Evolutionary conservation across 2,797 vertebrate genomes (phyloP).

Genomic region (Alcedo quadribrachys): DNA sequence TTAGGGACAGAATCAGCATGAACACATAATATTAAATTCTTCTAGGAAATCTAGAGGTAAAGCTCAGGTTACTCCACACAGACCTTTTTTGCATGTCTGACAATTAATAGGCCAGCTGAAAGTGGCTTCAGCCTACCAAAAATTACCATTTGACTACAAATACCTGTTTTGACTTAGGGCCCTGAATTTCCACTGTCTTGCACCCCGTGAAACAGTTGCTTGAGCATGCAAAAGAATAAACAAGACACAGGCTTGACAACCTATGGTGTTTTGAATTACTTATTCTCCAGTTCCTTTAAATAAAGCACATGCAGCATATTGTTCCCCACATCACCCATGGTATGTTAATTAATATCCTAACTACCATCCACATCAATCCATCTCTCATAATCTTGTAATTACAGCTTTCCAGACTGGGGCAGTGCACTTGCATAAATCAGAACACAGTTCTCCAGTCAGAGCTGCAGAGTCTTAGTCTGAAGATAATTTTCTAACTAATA

Average conservation of each 20-base stretch:
- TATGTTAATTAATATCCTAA: conserved; percentile 20
- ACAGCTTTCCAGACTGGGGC: not conserved
- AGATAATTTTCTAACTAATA: not conserved
- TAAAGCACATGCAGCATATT: conserved; percentile 8
- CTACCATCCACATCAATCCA: not conserved
- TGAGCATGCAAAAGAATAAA: not conserved
- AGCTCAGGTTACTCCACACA: not conserved
- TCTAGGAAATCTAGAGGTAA: not conserved
- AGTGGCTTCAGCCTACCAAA: not conserved
- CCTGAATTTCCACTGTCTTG: not conserved
- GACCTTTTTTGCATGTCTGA: not conserved
- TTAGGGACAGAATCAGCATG: accelerated
- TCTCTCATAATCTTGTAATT: not conserved
- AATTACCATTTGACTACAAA: not conserved
- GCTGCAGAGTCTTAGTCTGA: not conserved
- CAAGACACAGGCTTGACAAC: not conserved
- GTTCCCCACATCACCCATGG: not conserved
- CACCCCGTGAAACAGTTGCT: not conserved
- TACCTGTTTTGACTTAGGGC: not conserved
- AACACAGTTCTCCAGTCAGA: not conserved
- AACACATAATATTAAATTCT: not conserved
- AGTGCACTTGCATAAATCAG: not conserved
- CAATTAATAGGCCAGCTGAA: not conserved
- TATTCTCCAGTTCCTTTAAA: not conserved
- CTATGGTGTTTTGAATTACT: not conserved